Conservation (phyloP, 2,797 vertebrate genomes). For the Peromyscus attwateri region DNA sequence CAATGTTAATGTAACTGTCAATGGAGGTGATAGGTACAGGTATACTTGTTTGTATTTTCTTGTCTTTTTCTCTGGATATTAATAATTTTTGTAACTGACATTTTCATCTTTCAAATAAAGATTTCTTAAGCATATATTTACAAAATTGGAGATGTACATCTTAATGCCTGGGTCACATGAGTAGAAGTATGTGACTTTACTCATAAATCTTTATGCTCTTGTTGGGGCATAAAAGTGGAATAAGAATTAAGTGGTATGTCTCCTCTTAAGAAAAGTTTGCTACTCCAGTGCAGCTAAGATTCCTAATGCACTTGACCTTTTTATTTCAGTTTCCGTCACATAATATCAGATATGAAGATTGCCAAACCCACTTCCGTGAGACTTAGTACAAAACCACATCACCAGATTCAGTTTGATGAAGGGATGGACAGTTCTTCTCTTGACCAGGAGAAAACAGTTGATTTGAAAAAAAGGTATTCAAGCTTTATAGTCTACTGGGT, state of each 20-base stretch:
- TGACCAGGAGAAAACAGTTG: neutral
- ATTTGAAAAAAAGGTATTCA: constrained; percentile 82
- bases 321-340: constrained; percentile 87
- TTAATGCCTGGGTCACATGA: constrained; percentile 24
- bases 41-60: constrained; percentile 6
- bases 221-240: constrained; percentile 21
- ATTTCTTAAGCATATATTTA: constrained; percentile 49
- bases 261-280: neutral
- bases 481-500: neutral
- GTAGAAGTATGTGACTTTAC: neutral
- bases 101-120: constrained; percentile 55
- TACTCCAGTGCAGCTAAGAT: neutral
- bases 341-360: constrained; percentile 94
- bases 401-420: constrained; percentile 91
- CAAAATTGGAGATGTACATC: constrained; percentile 30
- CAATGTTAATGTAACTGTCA: neutral
- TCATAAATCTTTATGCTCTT: neutral
- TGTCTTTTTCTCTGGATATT: neutral
- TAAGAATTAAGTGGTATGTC: constrained; percentile 24
- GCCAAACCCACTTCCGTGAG: constrained; percentile 83
- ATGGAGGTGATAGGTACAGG: neutral
- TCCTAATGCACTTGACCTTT: constrained; percentile 56
- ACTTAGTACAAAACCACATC: constrained; percentile 59
- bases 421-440: constrained; percentile 83
- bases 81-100: neutral